phyloP scores from a whole-genome alignment of 2,797 vertebrate species.

The Tokudaia muenninki region DNA sequence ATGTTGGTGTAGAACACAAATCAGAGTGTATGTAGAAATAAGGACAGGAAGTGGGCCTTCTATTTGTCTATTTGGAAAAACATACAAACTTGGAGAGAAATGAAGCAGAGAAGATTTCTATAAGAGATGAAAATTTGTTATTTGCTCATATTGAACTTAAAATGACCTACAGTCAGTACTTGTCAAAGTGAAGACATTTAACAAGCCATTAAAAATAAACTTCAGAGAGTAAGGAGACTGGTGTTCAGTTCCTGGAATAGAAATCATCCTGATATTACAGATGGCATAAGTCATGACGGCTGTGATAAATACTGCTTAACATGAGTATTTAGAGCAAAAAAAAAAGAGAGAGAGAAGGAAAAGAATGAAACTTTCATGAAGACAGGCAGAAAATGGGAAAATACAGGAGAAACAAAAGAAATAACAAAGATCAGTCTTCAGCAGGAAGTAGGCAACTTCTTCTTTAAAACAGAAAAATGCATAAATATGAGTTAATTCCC shows the following conservation, averaged over 20 bases:
- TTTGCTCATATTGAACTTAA: neutral
- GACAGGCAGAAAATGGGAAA: neutral
- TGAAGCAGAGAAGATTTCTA: neutral
- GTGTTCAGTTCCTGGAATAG: neutral
- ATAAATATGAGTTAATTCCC: neutral
- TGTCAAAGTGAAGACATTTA: slow-evolving; percentile 32
- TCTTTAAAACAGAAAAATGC: neutral
- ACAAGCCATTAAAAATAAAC: slow-evolving; percentile 13
- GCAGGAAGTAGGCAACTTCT: neutral
- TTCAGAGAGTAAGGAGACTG: neutral
- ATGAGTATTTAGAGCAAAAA: neutral
- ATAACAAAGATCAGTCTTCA: neutral
- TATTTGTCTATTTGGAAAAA: slow-evolving; percentile 1
- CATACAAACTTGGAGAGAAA: neutral
- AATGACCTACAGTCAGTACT: neutral
- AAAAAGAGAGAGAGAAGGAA: too few species aligned
- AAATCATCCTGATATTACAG: neutral
- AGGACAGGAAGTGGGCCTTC: neutral
- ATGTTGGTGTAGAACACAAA: neutral
- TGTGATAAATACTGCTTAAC: neutral
- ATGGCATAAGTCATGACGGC: neutral
- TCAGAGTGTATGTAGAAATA: neutral
- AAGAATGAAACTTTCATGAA: neutral
- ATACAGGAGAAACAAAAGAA: neutral
- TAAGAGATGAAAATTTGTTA: neutral